Evolutionary conservation across 2,888 invertebrate species (phyloP), one percentile per base, ranked within the genome.

Genomic region (Orgyia antiqua): DNA sequence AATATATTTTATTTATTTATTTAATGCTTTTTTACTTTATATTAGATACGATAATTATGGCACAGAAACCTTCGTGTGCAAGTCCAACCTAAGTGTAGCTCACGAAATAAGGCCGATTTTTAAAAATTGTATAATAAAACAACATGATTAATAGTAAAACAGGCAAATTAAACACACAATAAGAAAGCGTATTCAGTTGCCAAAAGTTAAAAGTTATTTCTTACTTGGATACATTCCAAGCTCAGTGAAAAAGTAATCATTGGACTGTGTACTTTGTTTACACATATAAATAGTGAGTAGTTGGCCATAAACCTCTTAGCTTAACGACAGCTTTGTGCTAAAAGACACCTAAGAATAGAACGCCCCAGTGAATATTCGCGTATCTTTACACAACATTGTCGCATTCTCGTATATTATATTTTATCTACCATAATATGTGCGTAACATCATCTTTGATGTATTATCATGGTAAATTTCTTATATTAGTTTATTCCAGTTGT

Each of bases 171-270:
- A 51, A 45, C 42, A n/a, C n/a, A 40, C 32, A 42, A 42, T 47
- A 33, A 44, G 40, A 49, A 31, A 36, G 34, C 51, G 50, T 50
- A 15, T 15, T 4, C 15, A 15, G 48, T 45, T 62, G 66, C 61
- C 60, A 62, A 61, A 44, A 37, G 31, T 49, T 39, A 45, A 42
- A 36, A 66, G 52, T 54, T 61, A 65, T 64, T 62, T 60, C 51
- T 51, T 58, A 45, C 42, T 65, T 70, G 71, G 71, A 69, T 48
- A 36, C 43, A 29, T 46, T 66, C 71, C 71, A 71, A 60, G 57
- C 50, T 51, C 53, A 47, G 56, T 61, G 58, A 54, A 42, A 56
- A 57, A 55, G 41, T 51, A 41, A 52, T 51, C 45, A 47, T 45
- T 35, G 12, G 19, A 36, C 23, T 39, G 40, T 20, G 31, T 27